Evolutionary conservation across 2,797 vertebrate species (phyloP), one percentile per base, ranked within the genome.

Genomic region (Hapalemur alaotrensis): DNA sequence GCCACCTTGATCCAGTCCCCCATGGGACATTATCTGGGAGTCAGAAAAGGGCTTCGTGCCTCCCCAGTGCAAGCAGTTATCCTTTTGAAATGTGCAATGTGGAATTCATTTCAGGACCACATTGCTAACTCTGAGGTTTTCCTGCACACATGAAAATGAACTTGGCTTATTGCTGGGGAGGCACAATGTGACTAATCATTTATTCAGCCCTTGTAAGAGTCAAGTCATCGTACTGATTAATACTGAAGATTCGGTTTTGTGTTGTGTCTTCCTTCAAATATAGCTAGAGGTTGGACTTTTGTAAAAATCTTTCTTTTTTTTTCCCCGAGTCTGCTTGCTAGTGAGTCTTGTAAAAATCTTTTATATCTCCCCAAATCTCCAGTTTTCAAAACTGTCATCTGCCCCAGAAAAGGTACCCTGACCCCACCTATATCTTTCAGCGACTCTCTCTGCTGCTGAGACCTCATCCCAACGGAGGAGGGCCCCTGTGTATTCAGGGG

Each of bases 141-240:
- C 80, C 43, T 57, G 32, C 30, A n/a, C 12, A n/a, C 41, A 12
- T 84, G n/a, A 32, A 87, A 89, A 48, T 23, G 30, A 82, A 43
- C 41, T n/a, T 57, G 72, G 50, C 38, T 93, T 41, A 17, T 67
- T 91, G 52, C 57, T 83, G 20, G 32, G 54, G 54, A 46, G 5
- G 20, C 63, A 54, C n/a, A 54, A 48, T 13, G 3, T 15, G 35
- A 38, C 46, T 69, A 8, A 14, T 57, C 5, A 13, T 73, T 65
- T 59, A 52, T 57, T 91, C 65, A 38, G 63, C n/a, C 4, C 7
- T 0, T 23, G 4, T 50, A 22, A 61, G 57, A 67, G 28, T 50
- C 3, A 10, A 41, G 41, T 2, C 2, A 1, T 20, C 13, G 12
- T 54, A 17, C 46, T 1, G 10, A 23, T n/a, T 0, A 17, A 43